Conservation (phyloP, 2,113 vertebrate species). For the Hemiprocne comata region DNA sequence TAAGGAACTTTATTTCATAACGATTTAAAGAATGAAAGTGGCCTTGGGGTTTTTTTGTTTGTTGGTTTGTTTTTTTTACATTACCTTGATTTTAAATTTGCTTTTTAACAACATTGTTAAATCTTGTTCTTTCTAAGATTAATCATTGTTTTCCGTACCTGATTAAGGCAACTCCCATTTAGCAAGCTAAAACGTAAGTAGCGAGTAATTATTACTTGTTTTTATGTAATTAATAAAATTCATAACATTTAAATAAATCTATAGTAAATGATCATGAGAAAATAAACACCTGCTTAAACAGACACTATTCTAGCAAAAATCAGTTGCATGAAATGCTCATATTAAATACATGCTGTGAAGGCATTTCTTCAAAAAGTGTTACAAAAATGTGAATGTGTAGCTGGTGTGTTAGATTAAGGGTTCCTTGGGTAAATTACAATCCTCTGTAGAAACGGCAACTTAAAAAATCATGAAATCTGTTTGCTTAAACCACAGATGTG, state of each 20-base stretch:
- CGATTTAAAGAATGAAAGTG: background rate
- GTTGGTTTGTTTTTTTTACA: background rate
- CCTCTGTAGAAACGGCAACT: background rate
- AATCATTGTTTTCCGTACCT: background rate
- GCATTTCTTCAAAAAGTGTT: background rate
- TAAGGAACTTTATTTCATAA: background rate
- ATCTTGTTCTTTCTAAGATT: background rate
- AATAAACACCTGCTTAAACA: background rate
- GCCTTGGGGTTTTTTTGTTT: rapidly evolving
- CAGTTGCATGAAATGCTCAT: background rate
- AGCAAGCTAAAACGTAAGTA: background rate
- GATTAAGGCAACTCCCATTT: background rate
- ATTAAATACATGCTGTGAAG: background rate
- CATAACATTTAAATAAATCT: background rate
- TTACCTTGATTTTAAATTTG: background rate
- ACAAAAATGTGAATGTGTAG: background rate
- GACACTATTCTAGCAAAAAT: background rate
- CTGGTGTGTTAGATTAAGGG: rapidly evolving
- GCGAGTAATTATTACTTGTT: background rate
- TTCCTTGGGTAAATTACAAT: background rate
- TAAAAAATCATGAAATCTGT: background rate
- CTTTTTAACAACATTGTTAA: background rate
- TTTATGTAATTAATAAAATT: background rate
- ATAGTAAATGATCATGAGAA: background rate
- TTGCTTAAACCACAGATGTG: background rate